Base-by-base conservation (phyloP, 2,113 vertebrate species). In the Neogobius melanostomus region DNA sequence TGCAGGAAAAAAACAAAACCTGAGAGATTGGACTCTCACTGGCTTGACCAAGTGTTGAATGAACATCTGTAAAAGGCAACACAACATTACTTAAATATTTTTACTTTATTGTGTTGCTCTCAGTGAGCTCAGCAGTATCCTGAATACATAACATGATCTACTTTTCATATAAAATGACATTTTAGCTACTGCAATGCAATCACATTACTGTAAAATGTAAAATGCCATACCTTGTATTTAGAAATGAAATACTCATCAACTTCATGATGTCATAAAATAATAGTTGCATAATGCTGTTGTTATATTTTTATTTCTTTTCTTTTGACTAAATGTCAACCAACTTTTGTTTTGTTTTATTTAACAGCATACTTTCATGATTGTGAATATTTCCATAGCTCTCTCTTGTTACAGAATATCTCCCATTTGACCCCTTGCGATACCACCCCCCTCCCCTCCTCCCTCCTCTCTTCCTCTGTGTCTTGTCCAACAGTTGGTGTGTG, bases 401-500 rank as follows among this genome's bases (percentile, higher is more conserved):
- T 82, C 72, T 72, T 74, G 16, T 72, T 70, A 46, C 73, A 51
- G 53, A 74, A 80, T 56, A 68, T 70, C 68, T 17, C 57, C 15
- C 67, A 53, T 53, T 77, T 79, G 71, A 69, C 67, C 64, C 28
- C 66, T 61, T n/a, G 14, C n/a, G 52, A 8, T 45, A 11, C 8
- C 21, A 56, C 43, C 50, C 36, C 42, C 53, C 68, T 48, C 44
- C 68, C 52, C 21, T 5, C 9, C 6, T 54, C 28, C 11, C 8
- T 54, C 9, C 15, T 28, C 49, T 66, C 64, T 28, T 78, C 54
- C 71, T 81, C 83, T 69, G 80, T 87, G 73, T 81, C 84, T 71
- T 81, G 85, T 82, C 75, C 85, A 85, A 81, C 87, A 91, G 90
- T 92, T 90, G 89, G 87, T 94, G 87, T 85, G 82, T 93, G 90